phyloP scores from a whole-genome alignment of 92 coral and sea anemone species.

The Parazoanthus swiftii region DNA sequence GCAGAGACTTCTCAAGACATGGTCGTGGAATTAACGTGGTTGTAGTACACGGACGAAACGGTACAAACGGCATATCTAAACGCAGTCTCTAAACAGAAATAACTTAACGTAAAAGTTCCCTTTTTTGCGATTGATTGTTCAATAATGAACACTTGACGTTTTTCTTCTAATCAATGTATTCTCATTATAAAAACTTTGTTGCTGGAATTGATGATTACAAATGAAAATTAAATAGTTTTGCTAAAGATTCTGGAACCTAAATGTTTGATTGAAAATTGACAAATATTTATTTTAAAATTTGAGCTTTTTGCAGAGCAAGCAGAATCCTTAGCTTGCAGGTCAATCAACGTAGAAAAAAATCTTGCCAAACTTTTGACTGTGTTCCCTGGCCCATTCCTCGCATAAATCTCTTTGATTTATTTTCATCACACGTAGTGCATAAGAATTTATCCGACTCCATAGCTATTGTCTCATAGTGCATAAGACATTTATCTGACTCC shows the following conservation, averaged over 20 bases:
- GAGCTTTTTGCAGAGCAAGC: neutral
- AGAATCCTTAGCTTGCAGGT: neutral
- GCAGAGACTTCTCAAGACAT: conserved; percentile 39
- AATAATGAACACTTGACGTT: too few relatives aligned
- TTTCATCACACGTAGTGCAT: too few relatives aligned
- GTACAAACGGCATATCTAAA: neutral
- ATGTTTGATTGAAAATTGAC: neutral
- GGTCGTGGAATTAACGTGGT: conserved; percentile 45
- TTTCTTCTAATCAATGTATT: too few relatives aligned
- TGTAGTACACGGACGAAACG: conserved; percentile 38
- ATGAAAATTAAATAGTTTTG: neutral
- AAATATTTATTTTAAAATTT: too few relatives aligned
- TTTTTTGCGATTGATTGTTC: neutral
- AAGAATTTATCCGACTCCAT: too few relatives aligned
- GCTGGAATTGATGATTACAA: too few relatives aligned
- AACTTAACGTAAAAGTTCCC: neutral
- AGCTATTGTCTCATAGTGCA: too few relatives aligned
- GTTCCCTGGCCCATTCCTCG: too few relatives aligned
- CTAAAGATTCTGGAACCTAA: neutral
- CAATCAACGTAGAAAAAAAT: too few relatives aligned
- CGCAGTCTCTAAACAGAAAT: neutral
- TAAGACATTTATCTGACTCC: too few relatives aligned
- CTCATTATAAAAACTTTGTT: too few relatives aligned
- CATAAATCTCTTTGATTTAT: too few relatives aligned
- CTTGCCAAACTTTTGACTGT: neutral